phyloP scores from a whole-genome alignment of 2,888 invertebrate genomes.

The Ormyrus rosae region DNA sequence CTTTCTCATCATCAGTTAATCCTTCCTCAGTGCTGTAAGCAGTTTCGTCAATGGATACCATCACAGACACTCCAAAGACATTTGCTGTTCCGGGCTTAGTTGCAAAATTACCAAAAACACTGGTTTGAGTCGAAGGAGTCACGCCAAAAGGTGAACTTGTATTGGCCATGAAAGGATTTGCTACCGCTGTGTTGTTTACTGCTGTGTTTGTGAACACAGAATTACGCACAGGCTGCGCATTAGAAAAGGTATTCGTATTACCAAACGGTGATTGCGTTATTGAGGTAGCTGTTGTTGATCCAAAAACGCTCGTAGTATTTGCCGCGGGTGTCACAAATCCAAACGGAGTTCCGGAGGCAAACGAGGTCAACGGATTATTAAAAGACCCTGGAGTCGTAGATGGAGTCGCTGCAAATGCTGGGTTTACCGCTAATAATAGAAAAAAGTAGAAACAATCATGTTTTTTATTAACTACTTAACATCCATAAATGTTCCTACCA shows the following conservation, averaged over 20 bases:
- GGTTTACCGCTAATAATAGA: conserved; percentile 24
- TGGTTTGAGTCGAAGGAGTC: conserved; percentile 43
- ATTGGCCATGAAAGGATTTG: conserved; percentile 55
- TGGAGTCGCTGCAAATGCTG: conserved; percentile 30
- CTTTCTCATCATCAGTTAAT: conserved; percentile 71
- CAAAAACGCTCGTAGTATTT: conserved; percentile 31
- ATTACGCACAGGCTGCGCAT: conserved; percentile 17
- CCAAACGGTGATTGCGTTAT: conserved; percentile 65
- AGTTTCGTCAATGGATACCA: conserved; percentile 62
- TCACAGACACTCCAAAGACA: conserved; percentile 52
- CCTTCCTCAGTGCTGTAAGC: conserved; percentile 64
- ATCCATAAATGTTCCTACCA: neutral
- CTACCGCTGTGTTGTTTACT: conserved; percentile 44
- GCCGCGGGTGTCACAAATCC: conserved; percentile 29
- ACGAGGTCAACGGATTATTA: conserved; percentile 43
- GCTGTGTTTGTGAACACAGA: conserved; percentile 42
- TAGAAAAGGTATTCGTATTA: conserved; percentile 66
- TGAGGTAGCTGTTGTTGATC: neutral
- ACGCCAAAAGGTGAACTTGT: conserved; percentile 55
- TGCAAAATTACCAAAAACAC: conserved; percentile 48
- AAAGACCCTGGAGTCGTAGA: conserved; percentile 38
- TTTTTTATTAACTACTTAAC: neutral
- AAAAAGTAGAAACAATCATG: neutral
- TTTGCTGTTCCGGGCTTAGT: neutral
- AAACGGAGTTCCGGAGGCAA: conserved; percentile 19